These are phyloP conservation scores for Gorsachius goisagi DNA, from an alignment of 2,113 vertebrate species.

Conservation along the genomic window DNA sequence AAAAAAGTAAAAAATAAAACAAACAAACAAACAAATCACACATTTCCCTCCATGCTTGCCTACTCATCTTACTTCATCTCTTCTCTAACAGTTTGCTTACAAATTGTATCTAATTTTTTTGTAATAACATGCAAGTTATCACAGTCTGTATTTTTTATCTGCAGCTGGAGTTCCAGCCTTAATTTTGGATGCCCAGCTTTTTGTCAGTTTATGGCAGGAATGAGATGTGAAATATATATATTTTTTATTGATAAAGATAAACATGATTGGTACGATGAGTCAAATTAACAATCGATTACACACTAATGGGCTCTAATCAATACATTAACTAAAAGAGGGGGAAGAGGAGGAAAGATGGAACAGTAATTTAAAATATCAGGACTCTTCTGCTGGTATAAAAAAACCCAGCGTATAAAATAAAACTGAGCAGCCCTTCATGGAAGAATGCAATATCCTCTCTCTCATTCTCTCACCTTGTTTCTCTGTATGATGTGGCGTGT, in stretches of 20 bases:
- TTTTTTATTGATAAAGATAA: conserved; percentile 71
- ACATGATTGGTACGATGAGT: conserved; percentile 76
- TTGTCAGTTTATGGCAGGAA: conserved; percentile 44
- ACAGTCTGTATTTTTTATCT: neutral
- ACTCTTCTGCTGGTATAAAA: neutral
- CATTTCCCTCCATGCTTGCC: neutral
- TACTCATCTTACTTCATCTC: neutral
- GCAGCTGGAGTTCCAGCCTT: neutral
- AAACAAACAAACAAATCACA: neutral
- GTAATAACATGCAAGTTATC: neutral
- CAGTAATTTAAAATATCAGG: conserved; percentile 40
- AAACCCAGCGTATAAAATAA: neutral
- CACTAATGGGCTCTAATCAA: conserved; percentile 75
- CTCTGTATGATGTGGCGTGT: neutral
- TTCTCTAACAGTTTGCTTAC: neutral
- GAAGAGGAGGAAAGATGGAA: neutral
- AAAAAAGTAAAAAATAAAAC: neutral
- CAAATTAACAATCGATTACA: conserved; percentile 80
- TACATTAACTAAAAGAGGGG: conserved; percentile 70
- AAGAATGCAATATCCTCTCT: conserved; percentile 6
- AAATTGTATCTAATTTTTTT: neutral
- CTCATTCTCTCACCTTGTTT: conserved; percentile 14
- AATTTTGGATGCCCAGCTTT: conserved; percentile 9
- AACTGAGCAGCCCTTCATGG: conserved; percentile 5
- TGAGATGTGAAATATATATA: conserved; percentile 24